Percentiles rank a stretch among this genome's conserved stretches.
Conservation (phyloP, 2,888 invertebrate species). For the Invenusta paracnida region DNA sequence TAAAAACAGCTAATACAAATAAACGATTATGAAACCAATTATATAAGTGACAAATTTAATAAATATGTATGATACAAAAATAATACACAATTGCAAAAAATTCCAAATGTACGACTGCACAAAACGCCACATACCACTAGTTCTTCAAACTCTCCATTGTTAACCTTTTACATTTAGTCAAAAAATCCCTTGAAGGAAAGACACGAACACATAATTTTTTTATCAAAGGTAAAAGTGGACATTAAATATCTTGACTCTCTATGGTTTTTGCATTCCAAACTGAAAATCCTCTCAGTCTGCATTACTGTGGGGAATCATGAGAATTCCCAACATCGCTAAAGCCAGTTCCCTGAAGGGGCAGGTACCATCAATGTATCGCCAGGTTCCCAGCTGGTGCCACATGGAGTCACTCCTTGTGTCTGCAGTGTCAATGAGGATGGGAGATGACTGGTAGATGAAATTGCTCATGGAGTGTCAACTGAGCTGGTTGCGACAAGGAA, state of each 20-base stretch:
- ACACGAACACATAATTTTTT: not conserved
- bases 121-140: not conserved
- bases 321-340: not conserved
- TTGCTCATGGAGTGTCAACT: not conserved
- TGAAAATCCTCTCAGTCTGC: not conserved
- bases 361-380: not conserved
- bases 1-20: too few relatives aligned
- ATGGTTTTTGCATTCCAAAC: not conserved
- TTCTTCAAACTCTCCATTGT: slow-evolving; percentile 19
- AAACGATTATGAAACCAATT: too few relatives aligned
- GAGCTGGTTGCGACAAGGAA: not conserved
- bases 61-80: too few relatives aligned
- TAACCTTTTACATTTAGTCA: slow-evolving; percentile 23
- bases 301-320: not conserved
- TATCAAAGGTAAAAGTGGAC: not conserved
- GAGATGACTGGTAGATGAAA: not conserved
- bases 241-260: not conserved
- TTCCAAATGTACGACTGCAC: too few relatives aligned
- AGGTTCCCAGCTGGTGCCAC: not conserved
- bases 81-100: too few relatives aligned
- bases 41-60: too few relatives aligned
- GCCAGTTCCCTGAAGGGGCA: not conserved
- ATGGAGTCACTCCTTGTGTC: not conserved
- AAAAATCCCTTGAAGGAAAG: slow-evolving; percentile 20
- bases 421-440: not conserved